Base-by-base conservation (phyloP, 2,888 invertebrate genomes). In the Rhodophaea formosa region DNA sequence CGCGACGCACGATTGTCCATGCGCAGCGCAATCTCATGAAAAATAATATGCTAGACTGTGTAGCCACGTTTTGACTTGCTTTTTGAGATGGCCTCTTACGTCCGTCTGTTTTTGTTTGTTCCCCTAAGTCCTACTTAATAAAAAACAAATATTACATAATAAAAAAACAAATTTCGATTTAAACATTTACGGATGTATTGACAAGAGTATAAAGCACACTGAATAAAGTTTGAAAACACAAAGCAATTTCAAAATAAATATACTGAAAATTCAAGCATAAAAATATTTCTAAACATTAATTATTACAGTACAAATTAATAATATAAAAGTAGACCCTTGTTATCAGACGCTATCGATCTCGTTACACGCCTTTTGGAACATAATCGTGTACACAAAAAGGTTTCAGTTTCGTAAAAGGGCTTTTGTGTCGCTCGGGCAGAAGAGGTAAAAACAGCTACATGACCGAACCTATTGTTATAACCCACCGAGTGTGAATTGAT, bases 401-500 rank as follows among this genome's bases (percentile, higher is more conserved):
- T 78, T 79, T 76, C 71, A 72, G 68, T 68, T 70, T 72, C 69
- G 71, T 69, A 73, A 79, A 74, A 70, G 75, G 74, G 78, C 82
- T 85, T 81, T 82, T 77, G 71, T 65, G 59, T 63, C 64, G 70
- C 68, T 70, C 72, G 64, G 69, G 70, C 72, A 71, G 69, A 73
- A 68, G 74, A 69, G 70, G 70, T 69, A 71, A 80, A 82, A 80
- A 75, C 72, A 73, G 74, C 72, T 74, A 79, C 79, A 77, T 72
- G 79, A 67, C 66, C 74, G 77, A 75, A 70, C 75, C 84, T 79
- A 84, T 86, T 86, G 85, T 86, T 77, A 71, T 75, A 79, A 82
- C 70, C 79, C 82, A 81, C 72, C 74, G 77, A 79, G 75, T 83
- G 86, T 85, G 77, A 86, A 86, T 82, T 84, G 87, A 86, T 86